These are phyloP conservation scores for Campoletis raptor DNA, from an alignment of 2,888 invertebrate genomes.

Conservation along the genomic window DNA sequence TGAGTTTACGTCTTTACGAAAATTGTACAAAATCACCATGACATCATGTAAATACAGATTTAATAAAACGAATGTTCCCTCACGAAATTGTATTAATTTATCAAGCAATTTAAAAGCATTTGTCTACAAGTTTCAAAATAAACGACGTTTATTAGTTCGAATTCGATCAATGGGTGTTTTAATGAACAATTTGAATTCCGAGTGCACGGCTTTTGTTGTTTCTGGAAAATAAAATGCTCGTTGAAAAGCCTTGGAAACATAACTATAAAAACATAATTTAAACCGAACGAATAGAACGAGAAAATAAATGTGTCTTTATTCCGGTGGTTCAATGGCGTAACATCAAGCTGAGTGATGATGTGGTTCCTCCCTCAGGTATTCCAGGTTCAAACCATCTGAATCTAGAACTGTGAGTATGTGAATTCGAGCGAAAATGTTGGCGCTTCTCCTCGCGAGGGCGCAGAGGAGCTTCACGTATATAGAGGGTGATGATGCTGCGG, in stretches of 20 bases:
- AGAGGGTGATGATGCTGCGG: slow-evolving; percentile 40
- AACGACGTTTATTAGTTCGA: neutral
- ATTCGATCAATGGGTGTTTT: neutral
- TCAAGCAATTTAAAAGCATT: no score
- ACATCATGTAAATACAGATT: no score
- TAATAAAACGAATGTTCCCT: no score
- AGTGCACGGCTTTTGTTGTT: neutral
- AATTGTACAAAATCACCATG: no score
- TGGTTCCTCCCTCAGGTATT: neutral
- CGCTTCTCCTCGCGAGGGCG: slow-evolving; percentile 29
- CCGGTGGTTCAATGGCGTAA: neutral
- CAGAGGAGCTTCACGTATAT: slow-evolving; percentile 9
- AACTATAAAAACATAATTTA: neutral
- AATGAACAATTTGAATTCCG: neutral
- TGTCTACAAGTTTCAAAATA: neutral
- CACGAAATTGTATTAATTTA: no score
- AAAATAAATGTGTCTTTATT: neutral
- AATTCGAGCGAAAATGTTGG: slow-evolving; percentile 52
- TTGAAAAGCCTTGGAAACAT: neutral
- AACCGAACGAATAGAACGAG: neutral
- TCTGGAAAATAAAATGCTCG: neutral
- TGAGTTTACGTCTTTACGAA: no score
- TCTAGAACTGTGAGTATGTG: slow-evolving; percentile 34
- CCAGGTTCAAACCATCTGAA: slow-evolving; percentile 5
- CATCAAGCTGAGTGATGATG: neutral